Evolutionary conservation across 2,113 vertebrate species (phyloP), one percentile per base, ranked within the genome.

Genomic region (Burhinus bistriatus): DNA sequence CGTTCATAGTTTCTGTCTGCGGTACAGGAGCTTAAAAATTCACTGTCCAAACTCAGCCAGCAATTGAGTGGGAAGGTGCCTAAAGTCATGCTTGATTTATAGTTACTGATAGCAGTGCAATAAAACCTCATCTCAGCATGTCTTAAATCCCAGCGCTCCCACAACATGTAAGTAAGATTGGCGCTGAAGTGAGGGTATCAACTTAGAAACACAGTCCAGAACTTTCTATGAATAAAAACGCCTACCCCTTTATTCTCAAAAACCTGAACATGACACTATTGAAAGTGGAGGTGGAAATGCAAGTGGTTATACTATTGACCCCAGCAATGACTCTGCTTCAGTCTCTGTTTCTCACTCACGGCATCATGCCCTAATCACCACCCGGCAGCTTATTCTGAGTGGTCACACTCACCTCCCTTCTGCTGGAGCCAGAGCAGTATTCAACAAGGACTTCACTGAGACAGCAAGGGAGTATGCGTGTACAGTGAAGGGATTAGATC

Each of bases 151-250:
- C 58, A 77, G 69, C 38, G 62, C 30, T 66, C 58, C 75, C 22
- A 42, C 34, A 42, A 47, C 0, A 0, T 1, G 0, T 27, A 52
- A 27, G 18, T 5, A 64, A 62, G 25, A 22, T 72, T 62, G 38
- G 8, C 68, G 29, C 30, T 32, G 21, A 66, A 84, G 40, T 45
- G 38, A 36, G 12, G 29, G 12, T 11, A 51, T 36, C 69, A 9
- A 9, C 75, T 47, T 68, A 72, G 64, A 45, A 85, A 93, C 23
- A 18, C 11, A 82, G 38, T 7, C 81, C 65, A 82, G 54, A 82
- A 42, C 29, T 9, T 45, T 45, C 40, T 27, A 26, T 2, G 2
- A 52, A n/a, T 45, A 52, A 61, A 71, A 34, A 11, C 0, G 1
- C 12, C 47, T 19, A 13, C 2, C 14, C 15, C 22, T 62, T 45